A percentile compares a stretch with the other conserved stretches of the same genome.
Conservation (phyloP, 2,113 vertebrate species). For the Petromus typicus region DNA sequence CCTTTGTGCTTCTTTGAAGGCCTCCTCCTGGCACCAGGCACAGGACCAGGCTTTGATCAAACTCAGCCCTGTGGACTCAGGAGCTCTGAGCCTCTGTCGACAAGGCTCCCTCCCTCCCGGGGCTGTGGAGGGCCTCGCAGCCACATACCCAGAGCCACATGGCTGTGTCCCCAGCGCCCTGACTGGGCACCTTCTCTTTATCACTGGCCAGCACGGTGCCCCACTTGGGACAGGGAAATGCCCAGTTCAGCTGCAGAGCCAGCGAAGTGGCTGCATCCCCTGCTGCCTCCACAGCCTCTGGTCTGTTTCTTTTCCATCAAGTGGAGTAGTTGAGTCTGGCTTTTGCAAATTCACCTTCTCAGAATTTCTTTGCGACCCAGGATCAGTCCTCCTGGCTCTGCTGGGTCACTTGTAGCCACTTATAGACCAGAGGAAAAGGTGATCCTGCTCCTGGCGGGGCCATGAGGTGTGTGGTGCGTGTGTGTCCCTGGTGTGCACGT, state of each 20-base stretch:
- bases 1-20: background rate
- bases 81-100: too few species aligned
- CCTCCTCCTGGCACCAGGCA: background rate
- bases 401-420: accelerated
- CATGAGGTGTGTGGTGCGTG: accelerated
- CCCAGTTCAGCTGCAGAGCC: background rate
- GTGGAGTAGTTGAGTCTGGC: background rate
- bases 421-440: background rate
- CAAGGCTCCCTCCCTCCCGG: background rate
- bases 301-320: background rate
- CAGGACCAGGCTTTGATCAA: too few species aligned
- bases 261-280: background rate
- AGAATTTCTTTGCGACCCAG: accelerated
- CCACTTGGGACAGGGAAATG: background rate
- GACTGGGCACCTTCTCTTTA: background rate
- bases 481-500: background rate
- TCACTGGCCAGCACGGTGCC: background rate
- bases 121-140: background rate
- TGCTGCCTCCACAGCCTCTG: accelerated
- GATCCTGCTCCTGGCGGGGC: accelerated
- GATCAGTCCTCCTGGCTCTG: accelerated
- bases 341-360: background rate
- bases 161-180: background rate
- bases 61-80: background rate
- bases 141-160: background rate